Evolutionary conservation across 2,888 invertebrate genomes (phyloP).

Genomic region (Pammene aurita): DNA sequence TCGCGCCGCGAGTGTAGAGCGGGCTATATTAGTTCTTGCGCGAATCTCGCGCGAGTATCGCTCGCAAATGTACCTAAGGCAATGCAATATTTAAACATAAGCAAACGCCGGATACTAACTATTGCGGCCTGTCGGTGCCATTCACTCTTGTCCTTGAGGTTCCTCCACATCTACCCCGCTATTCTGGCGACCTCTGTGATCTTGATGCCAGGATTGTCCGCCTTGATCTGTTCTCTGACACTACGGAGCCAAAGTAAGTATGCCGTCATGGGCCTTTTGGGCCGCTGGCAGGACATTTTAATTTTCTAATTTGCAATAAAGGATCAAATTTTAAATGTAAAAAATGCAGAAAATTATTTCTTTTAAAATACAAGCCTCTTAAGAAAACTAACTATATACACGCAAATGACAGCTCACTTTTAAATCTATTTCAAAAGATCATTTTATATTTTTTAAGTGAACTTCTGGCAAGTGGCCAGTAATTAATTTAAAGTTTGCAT

Average conservation of each 20-base stretch:
- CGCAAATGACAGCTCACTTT: conserved; percentile 4
- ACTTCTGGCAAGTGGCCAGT: conserved; percentile 1
- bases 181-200: conserved; percentile 97
- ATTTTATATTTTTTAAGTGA: conserved; percentile 1
- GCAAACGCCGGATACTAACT: conserved; percentile 62
- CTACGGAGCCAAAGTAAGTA: conserved; percentile 98
- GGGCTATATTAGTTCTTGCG: too few relatives aligned
- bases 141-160: conserved; percentile 93
- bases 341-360: not conserved
- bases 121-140: conserved; percentile 95
- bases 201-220: conserved; percentile 94
- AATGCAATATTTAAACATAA: too few relatives aligned
- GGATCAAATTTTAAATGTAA: not conserved
- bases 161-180: conserved; percentile 97
- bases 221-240: conserved; percentile 92
- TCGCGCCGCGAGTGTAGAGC: too few relatives aligned
- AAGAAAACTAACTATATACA: not conserved
- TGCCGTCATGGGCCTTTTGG: conserved; percentile 96
- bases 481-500: not conserved
- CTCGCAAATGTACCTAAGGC: too few relatives aligned
- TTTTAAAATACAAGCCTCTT: not conserved
- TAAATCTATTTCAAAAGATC: not conserved
- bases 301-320: conserved; percentile 60
- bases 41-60: too few relatives aligned
- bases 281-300: conserved; percentile 91